Base-by-base conservation (phyloP, 2,113 vertebrate species). In the Vanacampus margaritifer region DNA sequence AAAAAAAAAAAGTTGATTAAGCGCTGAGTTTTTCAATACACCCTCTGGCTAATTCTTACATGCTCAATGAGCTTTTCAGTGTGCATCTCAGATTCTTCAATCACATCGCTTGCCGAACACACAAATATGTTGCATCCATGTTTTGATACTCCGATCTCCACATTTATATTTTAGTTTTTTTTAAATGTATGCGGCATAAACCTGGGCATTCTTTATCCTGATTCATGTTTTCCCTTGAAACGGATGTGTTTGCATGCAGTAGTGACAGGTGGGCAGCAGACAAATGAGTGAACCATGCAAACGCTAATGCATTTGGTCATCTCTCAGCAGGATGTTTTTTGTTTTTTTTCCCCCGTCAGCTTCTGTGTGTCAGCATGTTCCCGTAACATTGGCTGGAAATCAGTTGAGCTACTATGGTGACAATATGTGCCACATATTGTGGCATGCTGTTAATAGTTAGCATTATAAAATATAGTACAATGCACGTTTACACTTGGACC, bases 191-290 rank as follows among this genome's bases (percentile, higher is more conserved):
- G 32, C 59, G 16, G 59, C 12, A 24, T 26, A 41, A 39, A 60
- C 21, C 17, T 72, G 10, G 21, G 12, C 19, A 54, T 13, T 21
- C 26, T 16, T 39, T 10, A 61, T 21, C 3, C 57, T 26, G 21
- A 24, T 48, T 4, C 28, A 3, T 13, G 7, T 17, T 50, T 21
- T n/a, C 14, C 66, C 36, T 14, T 45, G 6, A 46, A 46, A 24
- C 11, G 4, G n/a, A 53, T 53, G 10, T 13, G n/a, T 53, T 56
- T 28, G 24, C 1, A 14, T 17, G 7, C 56, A 65, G 9, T 65
- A 72, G 54, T 68, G 71, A 71, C 86, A 89, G 76, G 84, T 37
- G 82, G 87, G 41, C 59, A 72, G 26, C 84, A 64, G 81, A 76
- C 54, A 68, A 84, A 48, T 86, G 86, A 79, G 53, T 85, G 84